Base-by-base conservation (phyloP, 2,888 invertebrate genomes). In the Calliopum simillimum region DNA sequence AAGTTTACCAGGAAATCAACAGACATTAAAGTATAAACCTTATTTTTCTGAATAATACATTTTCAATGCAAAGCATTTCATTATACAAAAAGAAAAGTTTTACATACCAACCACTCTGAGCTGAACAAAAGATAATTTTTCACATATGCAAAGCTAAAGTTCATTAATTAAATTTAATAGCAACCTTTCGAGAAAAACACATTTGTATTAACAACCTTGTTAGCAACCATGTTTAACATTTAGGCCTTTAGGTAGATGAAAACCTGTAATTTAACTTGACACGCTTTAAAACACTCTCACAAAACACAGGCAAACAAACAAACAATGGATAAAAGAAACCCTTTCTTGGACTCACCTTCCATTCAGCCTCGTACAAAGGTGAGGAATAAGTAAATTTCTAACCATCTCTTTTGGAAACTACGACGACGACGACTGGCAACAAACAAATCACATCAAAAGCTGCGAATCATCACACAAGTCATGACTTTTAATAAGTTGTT, bases 401-500 rank as follows among this genome's bases (percentile, higher is more conserved):
- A 25, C 19, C 43, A 66, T 53, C 53, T 66, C 44, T 46, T 21
- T n/a, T n/a, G n/a, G 55, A 58, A 23, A 19, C 41, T 19, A 43
- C 51, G 16, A 21, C 41, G 14, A 19, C 41, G 13, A 43, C 51
- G 16, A 21, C 41, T 44, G 56, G 43, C 55, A 66, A 16, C 23
- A 58, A 66, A 16, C 23, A 58, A 23, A 19, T 51, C 16, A 43
- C 51, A n/a, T 43, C 41, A 51, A 64, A n/a, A 64, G 62, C 44
- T 65, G 55, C 55, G 53, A 55, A 66, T 44, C 55, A 66, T 25
- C 23, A 33, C 2, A 33, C 33, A 66, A 66, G 55, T 55, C 65
- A 66, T 66, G 65, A 66, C 56, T 66, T 66, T 66, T 66, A 66
- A 55, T 56, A 66, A 55, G 55, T 64, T 41, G 51, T 51, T 64